A percentile compares a stretch with the other conserved stretches of the same genome.
Evolutionary conservation across 2,113 vertebrate species (phyloP).

Genomic region (Cynopterus brachyotis): DNA sequence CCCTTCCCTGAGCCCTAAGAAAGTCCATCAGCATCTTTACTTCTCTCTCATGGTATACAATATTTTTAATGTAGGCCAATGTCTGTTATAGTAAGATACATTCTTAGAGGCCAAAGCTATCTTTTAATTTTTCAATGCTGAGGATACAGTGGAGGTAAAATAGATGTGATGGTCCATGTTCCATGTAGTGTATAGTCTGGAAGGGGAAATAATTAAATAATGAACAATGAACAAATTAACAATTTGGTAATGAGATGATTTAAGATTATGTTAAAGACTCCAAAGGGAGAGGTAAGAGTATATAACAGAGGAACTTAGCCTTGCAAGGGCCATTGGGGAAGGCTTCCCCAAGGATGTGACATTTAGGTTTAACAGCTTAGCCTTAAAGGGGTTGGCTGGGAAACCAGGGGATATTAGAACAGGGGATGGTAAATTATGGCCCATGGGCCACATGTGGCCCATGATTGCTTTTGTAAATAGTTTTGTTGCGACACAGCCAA

Average conservation of each 20-base stretch:
- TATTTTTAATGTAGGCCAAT: not conserved
- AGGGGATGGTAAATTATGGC: not conserved
- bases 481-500: not conserved
- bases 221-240: conserved; percentile 7
- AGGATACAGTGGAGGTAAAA: not conserved
- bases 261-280: not conserved
- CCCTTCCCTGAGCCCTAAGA: not conserved
- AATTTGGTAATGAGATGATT: conserved; percentile 23
- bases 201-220: not conserved
- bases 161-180: not conserved
- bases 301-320: not conserved
- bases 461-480: not conserved
- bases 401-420: not conserved
- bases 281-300: not conserved
- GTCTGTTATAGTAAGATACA: not conserved
- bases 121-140: conserved; percentile 11
- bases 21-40: not conserved
- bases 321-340: not conserved
- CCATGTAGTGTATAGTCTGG: not conserved
- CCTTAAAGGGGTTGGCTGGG: not conserved
- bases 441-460: not conserved
- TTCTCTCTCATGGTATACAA: not conserved
- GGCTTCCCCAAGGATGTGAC: not conserved
- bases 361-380: not conserved
- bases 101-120: conserved; percentile 12